These are phyloP conservation scores for Andrena hattorfiana DNA, from an alignment of 2,888 invertebrate genomes.

Conservation along the genomic window DNA sequence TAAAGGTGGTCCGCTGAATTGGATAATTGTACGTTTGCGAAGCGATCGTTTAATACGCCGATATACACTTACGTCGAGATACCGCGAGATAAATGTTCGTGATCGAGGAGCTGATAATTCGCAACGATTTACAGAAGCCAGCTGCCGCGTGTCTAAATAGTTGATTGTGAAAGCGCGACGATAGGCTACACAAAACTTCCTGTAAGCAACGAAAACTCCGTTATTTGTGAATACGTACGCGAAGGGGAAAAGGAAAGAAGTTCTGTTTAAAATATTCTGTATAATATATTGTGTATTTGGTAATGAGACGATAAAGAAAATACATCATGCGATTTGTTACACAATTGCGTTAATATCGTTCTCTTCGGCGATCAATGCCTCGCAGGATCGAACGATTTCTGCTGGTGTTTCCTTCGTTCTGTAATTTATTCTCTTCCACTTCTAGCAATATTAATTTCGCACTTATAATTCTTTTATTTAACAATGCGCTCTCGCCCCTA, in stretches of 20 bases:
- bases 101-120: constrained; percentile 46
- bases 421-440: too few species aligned
- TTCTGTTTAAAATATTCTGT: constrained; percentile 78
- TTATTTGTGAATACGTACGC: constrained; percentile 76
- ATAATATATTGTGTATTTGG: constrained; percentile 81
- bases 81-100: constrained; percentile 16
- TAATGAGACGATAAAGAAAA: constrained; percentile 75
- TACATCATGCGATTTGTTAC: constrained; percentile 80
- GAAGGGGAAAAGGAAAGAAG: constrained; percentile 52
- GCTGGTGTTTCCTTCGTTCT: too few species aligned
- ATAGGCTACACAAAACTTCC: constrained; percentile 48
- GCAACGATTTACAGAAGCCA: constrained; percentile 32
- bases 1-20: constrained; percentile 25
- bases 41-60: constrained; percentile 16
- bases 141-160: constrained; percentile 17
- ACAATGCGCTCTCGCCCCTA: neutral
- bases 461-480: constrained; percentile 22
- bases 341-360: constrained; percentile 41
- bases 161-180: constrained; percentile 33
- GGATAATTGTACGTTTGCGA: constrained; percentile 53
- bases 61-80: constrained; percentile 12
- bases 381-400: neutral
- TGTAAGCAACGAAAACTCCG: constrained; percentile 64
- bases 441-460: neutral
- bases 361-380: constrained; percentile 14